These are phyloP conservation scores for Melikaiella ostensackeni DNA, from an alignment of 2,888 invertebrate species.

Conservation along the genomic window DNA sequence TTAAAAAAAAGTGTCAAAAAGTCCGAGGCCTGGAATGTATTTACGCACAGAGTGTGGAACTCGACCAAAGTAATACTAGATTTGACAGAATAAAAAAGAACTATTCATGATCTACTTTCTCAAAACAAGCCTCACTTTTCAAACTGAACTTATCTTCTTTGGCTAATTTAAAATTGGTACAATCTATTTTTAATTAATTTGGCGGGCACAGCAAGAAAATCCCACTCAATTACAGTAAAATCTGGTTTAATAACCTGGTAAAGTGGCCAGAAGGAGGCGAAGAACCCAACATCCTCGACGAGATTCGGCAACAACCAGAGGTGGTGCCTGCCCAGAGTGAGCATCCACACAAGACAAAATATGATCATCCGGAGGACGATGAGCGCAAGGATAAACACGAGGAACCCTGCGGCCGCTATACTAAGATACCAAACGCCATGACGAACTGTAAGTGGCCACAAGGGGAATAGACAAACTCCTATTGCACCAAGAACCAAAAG, in stretches of 20 bases:
- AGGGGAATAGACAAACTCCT: conserved; percentile 97
- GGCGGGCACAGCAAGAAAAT: too few relatives aligned
- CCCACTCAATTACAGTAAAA: too few relatives aligned
- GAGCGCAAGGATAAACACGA: conserved; percentile 94
- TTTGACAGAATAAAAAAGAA: too few relatives aligned
- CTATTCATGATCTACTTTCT: too few relatives aligned
- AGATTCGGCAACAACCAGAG: conserved; percentile 99
- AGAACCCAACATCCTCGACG: conserved; percentile 99
- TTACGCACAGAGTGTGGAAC: too few relatives aligned
- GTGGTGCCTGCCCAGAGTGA: conserved; percentile 93
- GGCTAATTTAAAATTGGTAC: too few relatives aligned
- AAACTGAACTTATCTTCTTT: too few relatives aligned
- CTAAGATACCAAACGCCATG: conserved; percentile 97
- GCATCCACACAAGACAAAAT: conserved; percentile 93
- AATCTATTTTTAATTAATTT: too few relatives aligned
- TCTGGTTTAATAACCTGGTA: conserved; percentile 84
- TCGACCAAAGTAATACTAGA: too few relatives aligned
- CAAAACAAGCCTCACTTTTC: too few relatives aligned
- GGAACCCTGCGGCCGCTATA: conserved; percentile 95
- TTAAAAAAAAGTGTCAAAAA: too few relatives aligned
- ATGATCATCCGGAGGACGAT: conserved; percentile 93
- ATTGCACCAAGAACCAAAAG: conserved; percentile 94
- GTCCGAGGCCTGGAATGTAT: too few relatives aligned
- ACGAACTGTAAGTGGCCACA: conserved; percentile 97
- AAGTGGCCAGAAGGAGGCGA: conserved; percentile 98